Percentiles rank a stretch among this genome's conserved stretches.
phyloP scores from a whole-genome alignment of 2,797 vertebrate genomes.

The Lerista edwardsae region DNA sequence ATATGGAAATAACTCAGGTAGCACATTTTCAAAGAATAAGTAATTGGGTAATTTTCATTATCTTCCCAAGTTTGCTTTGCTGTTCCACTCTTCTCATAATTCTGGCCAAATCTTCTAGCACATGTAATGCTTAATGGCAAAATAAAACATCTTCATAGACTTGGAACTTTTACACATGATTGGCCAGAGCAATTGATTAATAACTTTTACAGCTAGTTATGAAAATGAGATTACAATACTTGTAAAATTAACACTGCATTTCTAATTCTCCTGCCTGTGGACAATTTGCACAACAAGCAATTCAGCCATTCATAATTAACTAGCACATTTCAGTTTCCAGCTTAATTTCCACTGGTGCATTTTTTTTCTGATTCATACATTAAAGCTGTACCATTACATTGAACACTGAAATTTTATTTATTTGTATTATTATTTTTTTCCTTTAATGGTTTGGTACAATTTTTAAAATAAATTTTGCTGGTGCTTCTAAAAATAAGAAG shows the following conservation, averaged over 20 bases:
- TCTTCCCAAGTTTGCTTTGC: slow-evolving; percentile 51
- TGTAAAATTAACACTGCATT: slow-evolving; percentile 64
- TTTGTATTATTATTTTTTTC: slow-evolving; percentile 29
- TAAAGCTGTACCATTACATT: slow-evolving; percentile 27
- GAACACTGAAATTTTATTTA: slow-evolving; percentile 40
- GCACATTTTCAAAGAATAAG: slow-evolving; percentile 57
- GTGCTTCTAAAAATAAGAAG: slow-evolving; percentile 37
- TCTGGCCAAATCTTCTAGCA: slow-evolving; percentile 58
- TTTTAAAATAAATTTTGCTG: slow-evolving; percentile 33
- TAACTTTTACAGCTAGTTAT: slow-evolving; percentile 60
- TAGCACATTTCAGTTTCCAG: slow-evolving; percentile 44
- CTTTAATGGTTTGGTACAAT: slow-evolving; percentile 2
- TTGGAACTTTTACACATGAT: slow-evolving; percentile 66
- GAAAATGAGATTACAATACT: slow-evolving; percentile 64
- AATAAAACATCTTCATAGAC: slow-evolving; percentile 70
- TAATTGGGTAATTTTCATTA: slow-evolving; percentile 61
- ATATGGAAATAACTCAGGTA: slow-evolving; percentile 59
- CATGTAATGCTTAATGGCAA: slow-evolving; percentile 65
- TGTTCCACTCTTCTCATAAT: slow-evolving; percentile 48
- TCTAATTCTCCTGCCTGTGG: slow-evolving; percentile 57
- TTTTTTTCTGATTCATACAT: slow-evolving; percentile 44
- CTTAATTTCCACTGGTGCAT: slow-evolving; percentile 46
- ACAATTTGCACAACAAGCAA: slow-evolving; percentile 54
- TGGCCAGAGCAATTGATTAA: slow-evolving; percentile 64
- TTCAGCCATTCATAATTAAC: slow-evolving; percentile 62